Evolutionary conservation across 2,888 invertebrate genomes (phyloP), one percentile per base, ranked within the genome.

Genomic region (Xanthorhoe designata): DNA sequence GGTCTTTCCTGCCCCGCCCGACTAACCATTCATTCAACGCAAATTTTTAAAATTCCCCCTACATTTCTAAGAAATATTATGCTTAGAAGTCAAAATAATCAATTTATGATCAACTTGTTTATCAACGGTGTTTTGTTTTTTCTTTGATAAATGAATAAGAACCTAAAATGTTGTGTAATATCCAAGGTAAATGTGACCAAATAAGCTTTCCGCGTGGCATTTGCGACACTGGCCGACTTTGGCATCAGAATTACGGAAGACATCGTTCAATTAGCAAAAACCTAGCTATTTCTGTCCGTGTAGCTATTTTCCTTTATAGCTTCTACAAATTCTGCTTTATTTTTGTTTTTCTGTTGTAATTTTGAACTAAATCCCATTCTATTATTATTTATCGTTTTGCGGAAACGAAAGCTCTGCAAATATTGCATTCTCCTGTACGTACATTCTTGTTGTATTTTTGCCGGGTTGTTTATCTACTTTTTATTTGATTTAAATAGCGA

Each of bases 181-280:
- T 57, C 55, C 45, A 61, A 52, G 35, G 57, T 7, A 61, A 66
- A 62, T 65, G 47, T 60, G 42, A 47, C 61, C 56, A 60, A 61
- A 68, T 63, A 63, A 62, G 56, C 64, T 65, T 66, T 57, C 38
- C 60, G 63, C 69, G 58, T 64, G 57, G 60, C 17, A 45, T 56
- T 62, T 17, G 47, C 47, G 61, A 50, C 38, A 42, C 32, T 66
- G 42, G 66, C 61, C 68, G 55, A 50, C 53, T 69, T 69, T 68
- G 73, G 68, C 68, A 60, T 64, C 68, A 63, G 51, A 63, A 50
- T 68, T 54, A 57, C 68, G 64, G 69, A 70, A 72, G 58, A 53
- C 38, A 51, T 52, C 66, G 69, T 64, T 66, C 45, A 69, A 51
- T 67, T 54, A 51, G 57, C 56, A 56, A 61, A 38, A 55, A 50